These are phyloP conservation scores for Podocnemis expansa DNA, from an alignment of 2,113 vertebrate genomes.

Conservation along the genomic window DNA sequence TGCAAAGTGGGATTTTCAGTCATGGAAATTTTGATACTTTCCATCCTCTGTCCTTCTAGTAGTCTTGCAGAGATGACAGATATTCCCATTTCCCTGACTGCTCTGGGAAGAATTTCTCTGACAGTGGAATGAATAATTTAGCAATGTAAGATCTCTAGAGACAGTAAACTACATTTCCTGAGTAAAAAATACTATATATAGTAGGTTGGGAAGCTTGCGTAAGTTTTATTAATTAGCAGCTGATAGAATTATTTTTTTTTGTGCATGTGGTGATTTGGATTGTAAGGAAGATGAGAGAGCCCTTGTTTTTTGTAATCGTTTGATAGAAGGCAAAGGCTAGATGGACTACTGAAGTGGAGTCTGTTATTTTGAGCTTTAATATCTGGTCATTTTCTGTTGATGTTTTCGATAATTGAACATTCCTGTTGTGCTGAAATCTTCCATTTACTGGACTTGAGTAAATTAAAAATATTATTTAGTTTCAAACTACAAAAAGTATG, in stretches of 20 bases:
- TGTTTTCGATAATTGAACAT: background rate
- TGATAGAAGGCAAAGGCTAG: background rate
- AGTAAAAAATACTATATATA: rapidly evolving
- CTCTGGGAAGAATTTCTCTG: background rate
- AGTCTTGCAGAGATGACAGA: background rate
- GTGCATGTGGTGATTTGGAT: background rate
- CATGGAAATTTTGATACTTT: background rate
- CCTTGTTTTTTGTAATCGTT: background rate
- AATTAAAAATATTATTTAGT: background rate
- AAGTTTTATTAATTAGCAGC: background rate
- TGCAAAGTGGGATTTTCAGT: background rate
- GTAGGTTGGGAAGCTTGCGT: background rate
- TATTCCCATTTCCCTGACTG: background rate
- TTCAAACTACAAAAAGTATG: background rate
- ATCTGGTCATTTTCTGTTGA: background rate
- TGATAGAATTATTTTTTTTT: background rate
- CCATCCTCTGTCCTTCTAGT: background rate
- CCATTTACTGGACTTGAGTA: rapidly evolving
- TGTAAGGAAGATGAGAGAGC: background rate
- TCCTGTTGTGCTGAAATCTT: background rate
- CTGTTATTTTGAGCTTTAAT: background rate
- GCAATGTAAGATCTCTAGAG: rapidly evolving
- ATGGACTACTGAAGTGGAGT: rapidly evolving
- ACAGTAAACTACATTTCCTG: background rate
- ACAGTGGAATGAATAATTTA: rapidly evolving